These are phyloP conservation scores for Vanessa atalanta DNA, from an alignment of 1,140 invertebrate genomes.

Conservation along the genomic window DNA sequence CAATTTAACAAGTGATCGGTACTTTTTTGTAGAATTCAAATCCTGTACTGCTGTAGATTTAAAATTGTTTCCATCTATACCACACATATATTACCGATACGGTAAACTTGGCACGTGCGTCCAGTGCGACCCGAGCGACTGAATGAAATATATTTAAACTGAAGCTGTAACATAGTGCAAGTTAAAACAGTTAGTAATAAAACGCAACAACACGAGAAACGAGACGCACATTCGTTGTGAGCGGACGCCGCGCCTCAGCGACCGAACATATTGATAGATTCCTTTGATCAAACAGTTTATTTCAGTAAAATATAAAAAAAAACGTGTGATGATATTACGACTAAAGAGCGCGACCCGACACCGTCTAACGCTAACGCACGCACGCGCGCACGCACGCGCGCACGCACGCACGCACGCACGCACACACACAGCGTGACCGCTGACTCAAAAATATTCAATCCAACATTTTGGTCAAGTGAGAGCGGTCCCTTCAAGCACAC, in stretches of 20 bases:
- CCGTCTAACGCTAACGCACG: constrained; percentile 1
- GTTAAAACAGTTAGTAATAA: constrained; percentile 3
- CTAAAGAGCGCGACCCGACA: constrained; percentile 7
- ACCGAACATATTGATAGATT: no score
- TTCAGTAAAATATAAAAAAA: not conserved
- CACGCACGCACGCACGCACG: no score
- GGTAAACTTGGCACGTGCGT: no score
- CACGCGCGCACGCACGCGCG: not conserved
- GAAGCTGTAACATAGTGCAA: not conserved
- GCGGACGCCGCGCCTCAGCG: no score
- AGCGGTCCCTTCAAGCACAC: constrained; percentile 6
- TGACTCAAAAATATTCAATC: not conserved
- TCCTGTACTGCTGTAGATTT: no score
- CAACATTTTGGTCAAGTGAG: constrained; percentile 17
- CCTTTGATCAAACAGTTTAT: no score
- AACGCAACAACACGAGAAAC: not conserved
- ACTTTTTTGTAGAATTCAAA: no score
- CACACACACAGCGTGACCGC: no score
- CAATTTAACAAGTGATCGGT: no score
- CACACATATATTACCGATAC: no score
- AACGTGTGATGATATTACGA: not conserved
- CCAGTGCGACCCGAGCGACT: no score
- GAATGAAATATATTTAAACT: not conserved
- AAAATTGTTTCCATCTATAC: no score
- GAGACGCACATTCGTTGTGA: not conserved